Evolutionary conservation across 1,140 invertebrate species (phyloP), one percentile per base, ranked within the genome.

Genomic region (Euura lappo): DNA sequence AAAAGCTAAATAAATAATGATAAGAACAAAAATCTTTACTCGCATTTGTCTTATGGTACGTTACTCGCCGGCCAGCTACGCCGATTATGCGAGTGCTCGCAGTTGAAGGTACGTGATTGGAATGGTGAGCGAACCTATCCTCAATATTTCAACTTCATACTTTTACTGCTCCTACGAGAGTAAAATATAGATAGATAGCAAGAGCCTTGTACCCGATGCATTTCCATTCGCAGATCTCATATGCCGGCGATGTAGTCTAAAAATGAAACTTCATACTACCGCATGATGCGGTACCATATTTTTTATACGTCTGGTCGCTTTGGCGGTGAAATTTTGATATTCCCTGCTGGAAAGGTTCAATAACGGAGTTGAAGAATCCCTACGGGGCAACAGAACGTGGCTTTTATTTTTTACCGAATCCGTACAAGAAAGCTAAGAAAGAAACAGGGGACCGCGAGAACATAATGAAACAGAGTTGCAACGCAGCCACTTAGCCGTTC

Each of bases 141-240:
- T 70, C 69, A 13, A 47, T 70, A 70, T 70, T 47, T 44, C 69
- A 45, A 45, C 44, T 70, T 70, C 66, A 47, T 70, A 70, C 69
- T 70, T 70, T 70, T 70, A 70, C 69, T 45, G 69, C 13, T 13
- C n/a, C 42, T 45, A 70, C 45, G 42, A 68, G 69, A 28, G 28
- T 70, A 46, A 70, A 13, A 70, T 70, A 70, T 46, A 70, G 44
- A 45, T 60, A 70, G 44, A 45, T 60, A 60, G 8, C 13, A 6
- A 60, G 10, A 70, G 45, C 69, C 69, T 70, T 70, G 69, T 70
- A 70, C 42, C 69, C 44, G 45, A 44, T 70, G 69, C 69, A 70
- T 60, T 60, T 60, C 51, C 51, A 60, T n/a, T 60, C 51, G 51
- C 51, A 60, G 51, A 60, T 60, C 51, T 60, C 51, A 60, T n/a